Evolutionary conservation across 2,888 invertebrate species (phyloP).

Genomic region (Drosophila fulvimacula): DNA sequence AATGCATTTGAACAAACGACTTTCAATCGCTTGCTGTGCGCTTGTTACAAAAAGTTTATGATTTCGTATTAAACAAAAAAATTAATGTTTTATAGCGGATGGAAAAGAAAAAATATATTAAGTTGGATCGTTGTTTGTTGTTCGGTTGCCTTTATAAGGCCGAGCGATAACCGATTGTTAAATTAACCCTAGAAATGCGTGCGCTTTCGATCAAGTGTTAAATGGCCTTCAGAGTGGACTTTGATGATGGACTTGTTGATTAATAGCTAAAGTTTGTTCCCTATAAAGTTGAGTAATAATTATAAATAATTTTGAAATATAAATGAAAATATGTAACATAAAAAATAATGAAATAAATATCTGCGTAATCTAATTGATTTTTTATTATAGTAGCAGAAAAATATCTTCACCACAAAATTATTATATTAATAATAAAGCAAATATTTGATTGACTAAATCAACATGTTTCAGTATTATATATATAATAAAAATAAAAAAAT

Average conservation of each 20-base stretch:
- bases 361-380: too few species aligned
- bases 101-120: conserved; percentile 62
- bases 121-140: conserved; percentile 32
- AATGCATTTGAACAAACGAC: conserved; percentile 68
- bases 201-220: not conserved
- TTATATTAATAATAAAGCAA: too few species aligned
- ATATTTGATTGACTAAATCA: too few species aligned
- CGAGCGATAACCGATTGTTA: conserved; percentile 4
- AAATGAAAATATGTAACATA: too few species aligned
- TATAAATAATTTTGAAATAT: too few species aligned
- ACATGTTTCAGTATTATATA: too few species aligned
- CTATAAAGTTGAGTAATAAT: too few species aligned
- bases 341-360: too few species aligned
- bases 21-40: conserved; percentile 72
- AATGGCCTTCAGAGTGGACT: not conserved
- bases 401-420: too few species aligned
- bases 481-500: too few species aligned
- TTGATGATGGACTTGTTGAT: not conserved
- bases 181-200: conserved; percentile 44
- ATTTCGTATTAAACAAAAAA: conserved; percentile 79
- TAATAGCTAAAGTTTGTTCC: not conserved
- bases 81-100: conserved; percentile 68
- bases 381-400: too few species aligned
- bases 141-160: conserved; percentile 25
- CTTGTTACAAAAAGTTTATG: conserved; percentile 80